Evolutionary conservation across 2,113 vertebrate species (phyloP).

Genomic region (Pelobates fuscus): DNA sequence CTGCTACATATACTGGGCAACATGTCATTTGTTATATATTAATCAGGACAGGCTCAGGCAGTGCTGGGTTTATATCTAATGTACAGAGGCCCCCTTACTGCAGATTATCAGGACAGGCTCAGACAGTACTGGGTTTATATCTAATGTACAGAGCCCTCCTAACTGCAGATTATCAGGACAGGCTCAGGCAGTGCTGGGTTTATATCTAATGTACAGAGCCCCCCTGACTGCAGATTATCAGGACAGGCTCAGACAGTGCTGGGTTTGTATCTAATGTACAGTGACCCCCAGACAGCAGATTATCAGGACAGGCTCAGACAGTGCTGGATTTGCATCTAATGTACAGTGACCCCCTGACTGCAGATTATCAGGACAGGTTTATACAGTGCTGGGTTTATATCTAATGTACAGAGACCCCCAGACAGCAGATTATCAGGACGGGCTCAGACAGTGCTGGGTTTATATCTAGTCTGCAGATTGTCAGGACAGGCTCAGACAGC

Average conservation of each 20-base stretch:
- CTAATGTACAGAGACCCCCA: neutral
- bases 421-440: too few species aligned
- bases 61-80: neutral
- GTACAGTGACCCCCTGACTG: neutral
- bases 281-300: neutral
- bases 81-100: neutral
- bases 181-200: neutral
- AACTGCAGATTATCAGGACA: neutral
- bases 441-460: too few species aligned
- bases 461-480: too few species aligned
- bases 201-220: neutral
- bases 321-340: too few species aligned
- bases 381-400: neutral
- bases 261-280: neutral
- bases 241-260: neutral
- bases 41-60: neutral
- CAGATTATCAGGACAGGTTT: constrained; percentile 1
- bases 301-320: too few species aligned
- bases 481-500: neutral
- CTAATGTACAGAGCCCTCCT: too few species aligned
- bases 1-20: neutral
- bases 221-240: neutral
- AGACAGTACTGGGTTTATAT: too few species aligned
- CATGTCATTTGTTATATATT: neutral
- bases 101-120: neutral